Conservation (phyloP, 2,888 invertebrate species). For the Trypoxylon attenuatum region DNA sequence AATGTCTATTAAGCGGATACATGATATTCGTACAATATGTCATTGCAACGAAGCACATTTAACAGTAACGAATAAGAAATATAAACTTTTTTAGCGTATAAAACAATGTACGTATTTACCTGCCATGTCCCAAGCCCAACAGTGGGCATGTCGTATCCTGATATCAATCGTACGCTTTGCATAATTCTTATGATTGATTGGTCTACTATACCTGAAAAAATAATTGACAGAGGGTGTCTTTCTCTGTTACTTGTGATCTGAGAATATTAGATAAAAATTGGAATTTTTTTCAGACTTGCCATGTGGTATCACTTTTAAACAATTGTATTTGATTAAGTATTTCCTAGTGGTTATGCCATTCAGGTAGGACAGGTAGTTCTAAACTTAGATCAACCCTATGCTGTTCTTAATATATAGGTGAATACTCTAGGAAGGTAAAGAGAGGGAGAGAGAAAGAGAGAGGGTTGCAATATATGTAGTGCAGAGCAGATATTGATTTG, state of each 20-base stretch:
- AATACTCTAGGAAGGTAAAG: not conserved
- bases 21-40: not conserved
- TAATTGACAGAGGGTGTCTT: no score
- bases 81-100: not conserved
- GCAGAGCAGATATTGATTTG: constrained; percentile 28
- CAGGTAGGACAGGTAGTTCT: constrained; percentile 34
- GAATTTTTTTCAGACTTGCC: constrained; percentile 5
- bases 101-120: constrained; percentile 70
- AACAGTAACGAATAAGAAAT: not conserved
- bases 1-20: no score
- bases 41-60: not conserved
- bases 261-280: no score
- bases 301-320: constrained; percentile 1
- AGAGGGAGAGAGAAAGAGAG: constrained; percentile 10
- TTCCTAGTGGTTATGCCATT: constrained; percentile 14
- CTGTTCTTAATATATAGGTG: constrained; percentile 35
- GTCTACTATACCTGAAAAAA: constrained; percentile 4
- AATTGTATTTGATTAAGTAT: constrained; percentile 11
- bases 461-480: constrained; percentile 12
- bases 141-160: constrained; percentile 80
- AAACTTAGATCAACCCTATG: constrained; percentile 42
- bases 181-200: constrained; percentile 39
- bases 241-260: constrained; percentile 9
- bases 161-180: constrained; percentile 63
- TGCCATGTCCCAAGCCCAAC: constrained; percentile 86